Evolutionary conservation across 2,113 vertebrate genomes (phyloP).

Genomic region (Ia io): DNA sequence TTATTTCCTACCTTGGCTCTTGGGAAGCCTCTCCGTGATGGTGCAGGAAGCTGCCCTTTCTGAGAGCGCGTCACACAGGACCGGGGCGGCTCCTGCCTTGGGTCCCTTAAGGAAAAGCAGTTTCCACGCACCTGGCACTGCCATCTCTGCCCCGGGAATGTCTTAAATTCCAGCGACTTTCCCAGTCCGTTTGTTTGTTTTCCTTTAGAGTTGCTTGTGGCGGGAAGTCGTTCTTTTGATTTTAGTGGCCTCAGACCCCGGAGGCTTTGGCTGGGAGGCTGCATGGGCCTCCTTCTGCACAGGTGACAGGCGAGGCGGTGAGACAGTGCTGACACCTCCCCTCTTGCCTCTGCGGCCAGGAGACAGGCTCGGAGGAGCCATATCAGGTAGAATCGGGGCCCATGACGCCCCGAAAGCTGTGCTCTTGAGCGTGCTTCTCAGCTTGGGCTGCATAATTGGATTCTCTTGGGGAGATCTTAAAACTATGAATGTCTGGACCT

Average conservation of each 20-base stretch:
- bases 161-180: not conserved
- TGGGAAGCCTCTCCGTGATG: not conserved
- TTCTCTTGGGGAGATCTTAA: not conserved
- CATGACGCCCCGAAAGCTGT: not conserved
- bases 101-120: not conserved
- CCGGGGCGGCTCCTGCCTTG: not conserved
- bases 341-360: not conserved
- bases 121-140: rapidly evolving
- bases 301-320: not conserved
- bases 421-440: not conserved
- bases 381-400: not conserved
- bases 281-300: not conserved
- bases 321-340: not conserved
- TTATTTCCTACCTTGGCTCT: not conserved
- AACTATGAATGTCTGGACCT: not conserved
- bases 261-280: not conserved
- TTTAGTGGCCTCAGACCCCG: not conserved
- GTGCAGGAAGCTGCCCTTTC: not conserved
- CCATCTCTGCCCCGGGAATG: rapidly evolving
- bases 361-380: not conserved
- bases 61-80: not conserved
- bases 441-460: not conserved
- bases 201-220: not conserved
- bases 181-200: not conserved
- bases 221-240: not conserved